Evolutionary conservation across 2,797 vertebrate species (phyloP), one percentile per base, ranked within the genome.

Genomic region (Crocodylus rhombifer): DNA sequence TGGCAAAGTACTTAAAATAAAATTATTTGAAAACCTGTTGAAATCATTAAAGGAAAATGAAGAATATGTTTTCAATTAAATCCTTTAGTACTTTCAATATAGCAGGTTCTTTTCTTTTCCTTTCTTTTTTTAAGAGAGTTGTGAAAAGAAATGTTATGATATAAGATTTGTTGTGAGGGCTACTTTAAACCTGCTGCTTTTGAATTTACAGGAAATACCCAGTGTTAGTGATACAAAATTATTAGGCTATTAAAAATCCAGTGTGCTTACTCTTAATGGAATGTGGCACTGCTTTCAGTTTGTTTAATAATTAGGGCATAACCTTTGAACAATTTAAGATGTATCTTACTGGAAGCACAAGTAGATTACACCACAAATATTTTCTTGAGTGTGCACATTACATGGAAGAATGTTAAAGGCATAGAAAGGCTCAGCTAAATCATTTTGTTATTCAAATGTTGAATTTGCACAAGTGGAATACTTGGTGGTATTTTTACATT

Each of bases 371-470:
- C 64, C 33, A 93, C 69, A 83, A 94, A 73, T 75, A 87, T 14
- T 79, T 84, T 95, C 92, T 65, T 88, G 76, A 64, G 83, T 77
- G 67, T 88, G 51, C 89, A 56, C 17, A 4, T 84, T 91, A 55
- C 51, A 56, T 73, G 71, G 87, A 94, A 51, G 84, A 91, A 86
- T 87, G 94, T 93, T 86, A 91, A 93, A 94, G 85, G 64, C 51
- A 77, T 87, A 93, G 80, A 55, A 94, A 96, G 58, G 23, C 80
- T 90, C 74, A 85, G 86, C 80, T 94, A 95, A 96, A 84, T 93
- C 91, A 86, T 91, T 92, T 78, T 93, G 84, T 76, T 8, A 28
- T 86, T 86, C 88, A 90, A 87, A 82, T 56, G 80, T 56, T 88
- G 87, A 78, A 82, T 94, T 93, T 87, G 76, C 25, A 26, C 26